These are phyloP conservation scores for Pseudonaja textilis DNA, from an alignment of 2,113 vertebrate genomes.

Conservation along the genomic window DNA sequence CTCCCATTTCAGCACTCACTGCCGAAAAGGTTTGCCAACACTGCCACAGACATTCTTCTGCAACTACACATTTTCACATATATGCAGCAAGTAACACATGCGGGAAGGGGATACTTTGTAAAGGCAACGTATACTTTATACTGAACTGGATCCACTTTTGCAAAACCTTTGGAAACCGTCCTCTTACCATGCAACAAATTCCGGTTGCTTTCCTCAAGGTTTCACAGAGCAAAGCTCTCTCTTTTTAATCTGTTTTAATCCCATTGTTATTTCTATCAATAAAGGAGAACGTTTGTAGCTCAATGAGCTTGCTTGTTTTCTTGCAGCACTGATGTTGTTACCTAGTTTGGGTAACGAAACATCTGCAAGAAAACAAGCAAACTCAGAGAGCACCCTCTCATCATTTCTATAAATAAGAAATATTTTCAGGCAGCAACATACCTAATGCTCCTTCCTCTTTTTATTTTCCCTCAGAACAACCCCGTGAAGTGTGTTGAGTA, in stretches of 20 bases:
- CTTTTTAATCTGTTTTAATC: background rate
- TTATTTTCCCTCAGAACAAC: background rate
- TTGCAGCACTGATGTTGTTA: background rate
- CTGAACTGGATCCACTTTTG: background rate
- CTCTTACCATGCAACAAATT: slow-evolving; percentile 17
- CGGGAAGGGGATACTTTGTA: background rate
- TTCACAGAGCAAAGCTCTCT: background rate
- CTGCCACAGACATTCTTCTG: too few species aligned
- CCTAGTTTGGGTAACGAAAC: background rate
- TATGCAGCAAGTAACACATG: background rate
- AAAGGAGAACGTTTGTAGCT: background rate
- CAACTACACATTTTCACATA: slow-evolving; percentile 8
- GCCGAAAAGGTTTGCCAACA: too few species aligned
- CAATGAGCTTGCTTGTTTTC: background rate
- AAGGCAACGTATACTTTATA: background rate
- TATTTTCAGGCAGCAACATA: background rate
- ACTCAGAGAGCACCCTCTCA: background rate
- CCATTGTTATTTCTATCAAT: background rate
- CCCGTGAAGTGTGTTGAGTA: background rate
- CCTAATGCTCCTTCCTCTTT: background rate
- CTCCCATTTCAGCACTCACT: too few species aligned
- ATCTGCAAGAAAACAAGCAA: background rate
- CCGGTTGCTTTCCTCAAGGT: background rate
- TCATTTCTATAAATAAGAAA: background rate
- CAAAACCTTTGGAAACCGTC: background rate